Base-by-base conservation (phyloP, 2,888 invertebrate genomes). In the Idaea biselata region DNA sequence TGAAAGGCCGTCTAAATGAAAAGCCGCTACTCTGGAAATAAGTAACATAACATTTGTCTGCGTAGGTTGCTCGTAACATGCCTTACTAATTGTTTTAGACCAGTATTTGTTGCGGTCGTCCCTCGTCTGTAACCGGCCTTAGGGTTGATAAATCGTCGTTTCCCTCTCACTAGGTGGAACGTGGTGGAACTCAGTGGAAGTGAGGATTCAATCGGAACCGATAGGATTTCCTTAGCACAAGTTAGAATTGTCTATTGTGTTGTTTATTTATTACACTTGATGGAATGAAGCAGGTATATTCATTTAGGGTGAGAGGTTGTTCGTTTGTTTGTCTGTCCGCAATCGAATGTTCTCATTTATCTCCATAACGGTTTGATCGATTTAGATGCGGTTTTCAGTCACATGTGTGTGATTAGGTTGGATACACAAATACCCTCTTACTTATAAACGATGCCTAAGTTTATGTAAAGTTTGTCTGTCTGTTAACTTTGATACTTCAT, bases 91-190 rank as follows among this genome's bases (percentile, higher is more conserved):
- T 44, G 44, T 44, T 44, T 44, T 11, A 44, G 6, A 44, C 44
- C 44, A 44, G 11, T 44, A 11, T 44, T 63, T 62, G 60, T 59
- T 63, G 62, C 60, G 58, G 60, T 68, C 60, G 60, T 1, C 44
- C 44, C 44, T 44, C 44, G 44, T 44, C 44, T 44, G 44, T 14
- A 44, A 14, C 44, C 44, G 44, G 14, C 61, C 62, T 68, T 54
- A 55, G 59, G 63, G 63, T 63, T 68, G 68, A 71, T 71, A 69
- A 68, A 71, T 69, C 58, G 66, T 61, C 61, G 63, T 56, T 65
- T 67, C 63, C 60, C 55, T 56, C 62, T 59, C 62, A 63, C 63
- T 61, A 63, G 63, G 61, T 67, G 14, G 44, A 44, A 14, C 44
- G 18, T 58, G 63, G 61, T 67, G 11, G 44, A 44, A 14, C 44